Conservation (phyloP, 2,797 vertebrate genomes). For the Allobates femoralis region DNA sequence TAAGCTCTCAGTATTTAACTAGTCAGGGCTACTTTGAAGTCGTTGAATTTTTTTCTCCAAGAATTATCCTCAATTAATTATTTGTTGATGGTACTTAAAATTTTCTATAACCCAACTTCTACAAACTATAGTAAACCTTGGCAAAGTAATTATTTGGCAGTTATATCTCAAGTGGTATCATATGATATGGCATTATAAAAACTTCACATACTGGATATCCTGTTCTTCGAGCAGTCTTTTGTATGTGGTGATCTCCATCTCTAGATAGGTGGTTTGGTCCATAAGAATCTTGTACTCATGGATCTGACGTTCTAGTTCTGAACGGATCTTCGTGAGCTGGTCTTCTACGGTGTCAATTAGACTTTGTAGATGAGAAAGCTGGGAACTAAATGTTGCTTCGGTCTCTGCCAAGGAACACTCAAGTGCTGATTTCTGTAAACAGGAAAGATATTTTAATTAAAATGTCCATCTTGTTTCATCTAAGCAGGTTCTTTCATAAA, state of each 20-base stretch:
- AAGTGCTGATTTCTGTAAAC: slow-evolving; percentile 41
- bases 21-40: too few relatives aligned
- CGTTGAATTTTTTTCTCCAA: too few relatives aligned
- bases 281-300: slow-evolving; percentile 79
- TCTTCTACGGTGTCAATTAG: slow-evolving; percentile 73
- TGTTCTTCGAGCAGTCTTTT: slow-evolving; percentile 50
- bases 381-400: slow-evolving; percentile 50
- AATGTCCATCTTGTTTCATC: background rate
- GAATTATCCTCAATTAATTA: background rate
- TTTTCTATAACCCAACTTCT: background rate
- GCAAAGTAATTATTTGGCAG: background rate
- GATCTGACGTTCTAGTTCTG: slow-evolving; percentile 71
- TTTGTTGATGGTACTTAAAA: background rate
- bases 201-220: slow-evolving; percentile 32
- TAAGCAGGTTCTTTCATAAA: background rate
- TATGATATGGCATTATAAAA: background rate
- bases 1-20: background rate
- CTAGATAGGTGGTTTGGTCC: slow-evolving; percentile 82
- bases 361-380: slow-evolving; percentile 72
- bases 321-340: slow-evolving; percentile 69
- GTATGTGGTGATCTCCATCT: slow-evolving; percentile 77
- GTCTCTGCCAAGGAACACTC: slow-evolving; percentile 49
- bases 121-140: background rate
- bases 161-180: background rate
- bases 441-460: background rate